Evolutionary conservation across 2,888 invertebrate genomes (phyloP).

Genomic region (Octodonta nipae): DNA sequence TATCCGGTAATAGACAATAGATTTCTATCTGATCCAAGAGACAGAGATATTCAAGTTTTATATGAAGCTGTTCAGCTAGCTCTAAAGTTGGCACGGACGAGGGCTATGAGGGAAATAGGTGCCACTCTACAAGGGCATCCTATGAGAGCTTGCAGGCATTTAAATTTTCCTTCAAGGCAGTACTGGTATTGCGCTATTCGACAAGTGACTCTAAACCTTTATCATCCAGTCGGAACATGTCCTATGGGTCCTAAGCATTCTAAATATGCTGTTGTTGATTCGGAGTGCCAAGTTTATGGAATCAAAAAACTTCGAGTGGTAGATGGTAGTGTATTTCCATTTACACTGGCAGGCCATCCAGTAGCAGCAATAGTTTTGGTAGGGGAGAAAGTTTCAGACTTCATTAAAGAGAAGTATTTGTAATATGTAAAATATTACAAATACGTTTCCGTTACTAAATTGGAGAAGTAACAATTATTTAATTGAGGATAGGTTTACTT

Average conservation of each 20-base stretch:
- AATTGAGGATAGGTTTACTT: too few species aligned
- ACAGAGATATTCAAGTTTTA: conserved; percentile 37
- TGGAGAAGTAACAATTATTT: too few species aligned
- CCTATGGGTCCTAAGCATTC: conserved; percentile 49
- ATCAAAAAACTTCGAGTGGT: conserved; percentile 45
- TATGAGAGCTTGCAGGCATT: conserved; percentile 9
- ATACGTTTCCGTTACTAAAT: too few species aligned
- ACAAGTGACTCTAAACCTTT: conserved; percentile 5
- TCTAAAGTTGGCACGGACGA: conserved; percentile 35
- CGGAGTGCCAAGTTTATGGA: conserved; percentile 46
- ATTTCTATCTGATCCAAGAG: conserved; percentile 43
- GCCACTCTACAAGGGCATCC: conserved; percentile 29
- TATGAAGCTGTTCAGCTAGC: conserved; percentile 39
- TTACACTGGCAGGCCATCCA: conserved; percentile 50
- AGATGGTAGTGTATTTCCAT: conserved; percentile 52
- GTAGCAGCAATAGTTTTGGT: conserved; percentile 55
- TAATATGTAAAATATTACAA: too few species aligned
- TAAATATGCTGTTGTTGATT: conserved; percentile 47
- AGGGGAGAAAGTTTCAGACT: conserved; percentile 52
- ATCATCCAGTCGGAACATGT: conserved; percentile 6
- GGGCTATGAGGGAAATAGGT: conserved; percentile 39
- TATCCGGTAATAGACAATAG: conserved; percentile 49
- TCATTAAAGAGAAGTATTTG: conserved; percentile 6
- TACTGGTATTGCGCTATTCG: conserved; percentile 16
- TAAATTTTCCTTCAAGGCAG: conserved; percentile 6